These are phyloP conservation scores for Drosophila conformis DNA, from an alignment of 2,888 invertebrate species.

Conservation along the genomic window DNA sequence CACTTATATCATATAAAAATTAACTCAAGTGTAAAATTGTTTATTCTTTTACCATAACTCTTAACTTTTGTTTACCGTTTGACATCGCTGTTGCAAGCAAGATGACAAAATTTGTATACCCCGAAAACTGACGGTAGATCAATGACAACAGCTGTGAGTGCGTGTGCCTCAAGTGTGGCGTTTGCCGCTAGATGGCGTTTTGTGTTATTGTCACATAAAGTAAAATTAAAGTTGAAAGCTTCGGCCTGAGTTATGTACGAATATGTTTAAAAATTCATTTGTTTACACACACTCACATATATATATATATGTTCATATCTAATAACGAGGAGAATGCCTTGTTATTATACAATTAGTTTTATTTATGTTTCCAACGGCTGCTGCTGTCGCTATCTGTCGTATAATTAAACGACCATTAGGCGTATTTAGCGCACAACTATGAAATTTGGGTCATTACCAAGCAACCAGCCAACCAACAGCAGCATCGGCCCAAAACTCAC, in stretches of 20 bases:
- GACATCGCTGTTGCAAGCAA: not conserved
- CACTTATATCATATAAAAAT: not conserved
- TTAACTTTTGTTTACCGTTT: not conserved
- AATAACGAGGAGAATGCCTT: conserved; percentile 52
- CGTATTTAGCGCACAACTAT: conserved; percentile 68
- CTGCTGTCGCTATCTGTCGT: conserved; percentile 63
- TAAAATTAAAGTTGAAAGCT: conserved; percentile 16
- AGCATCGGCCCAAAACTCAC: conserved; percentile 58
- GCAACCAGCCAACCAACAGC: conserved; percentile 53
- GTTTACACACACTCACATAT: conserved; percentile 6
- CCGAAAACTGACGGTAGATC: conserved; percentile 5
- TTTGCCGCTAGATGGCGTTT: conserved; percentile 36
- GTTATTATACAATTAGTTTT: conserved; percentile 78
- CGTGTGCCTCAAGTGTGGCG: not conserved
- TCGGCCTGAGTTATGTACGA: conserved; percentile 28
- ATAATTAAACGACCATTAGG: conserved; percentile 79
- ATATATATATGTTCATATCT: conserved; percentile 7
- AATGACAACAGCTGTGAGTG: conserved; percentile 23
- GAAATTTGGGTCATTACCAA: conserved; percentile 82
- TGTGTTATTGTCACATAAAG: not conserved
- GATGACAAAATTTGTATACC: not conserved
- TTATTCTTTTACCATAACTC: not conserved
- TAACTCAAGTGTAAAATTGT: not conserved
- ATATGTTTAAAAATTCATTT: conserved; percentile 43
- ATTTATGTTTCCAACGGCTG: conserved; percentile 62